phyloP scores from a whole-genome alignment of 1,140 invertebrate genomes.

The Zophobas atratus region DNA sequence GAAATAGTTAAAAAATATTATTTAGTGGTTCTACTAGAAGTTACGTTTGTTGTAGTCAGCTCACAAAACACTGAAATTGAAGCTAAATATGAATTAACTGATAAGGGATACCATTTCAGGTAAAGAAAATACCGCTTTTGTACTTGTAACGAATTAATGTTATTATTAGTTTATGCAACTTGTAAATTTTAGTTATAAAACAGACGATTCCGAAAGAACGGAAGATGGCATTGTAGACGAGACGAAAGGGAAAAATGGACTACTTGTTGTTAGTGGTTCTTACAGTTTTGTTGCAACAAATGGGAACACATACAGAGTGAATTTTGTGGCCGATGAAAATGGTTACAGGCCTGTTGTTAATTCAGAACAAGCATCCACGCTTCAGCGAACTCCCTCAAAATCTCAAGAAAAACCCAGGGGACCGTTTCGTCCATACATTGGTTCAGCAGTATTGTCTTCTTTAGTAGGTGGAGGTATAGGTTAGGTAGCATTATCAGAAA shows the following conservation, averaged over 20 bases:
- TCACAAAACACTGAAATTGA: not conserved
- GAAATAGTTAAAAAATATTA: too few species aligned
- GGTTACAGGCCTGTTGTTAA: conserved; percentile 15
- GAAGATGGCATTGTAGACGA: not conserved
- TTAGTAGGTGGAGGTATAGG: too few species aligned
- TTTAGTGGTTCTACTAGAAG: too few species aligned
- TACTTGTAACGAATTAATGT: not conserved
- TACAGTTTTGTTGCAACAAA: conserved; percentile 25
- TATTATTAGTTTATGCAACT: not conserved
- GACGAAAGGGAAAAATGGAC: not conserved
- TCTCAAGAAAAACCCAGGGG: not conserved
- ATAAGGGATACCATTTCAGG: conserved; percentile 17
- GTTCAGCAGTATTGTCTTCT: too few species aligned
- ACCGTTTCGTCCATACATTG: too few species aligned
- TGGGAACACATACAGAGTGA: conserved; percentile 1
- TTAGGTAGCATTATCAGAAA: too few species aligned
- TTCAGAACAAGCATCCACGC: not conserved
- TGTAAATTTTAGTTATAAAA: conserved; percentile 24
- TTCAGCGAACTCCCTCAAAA: not conserved
- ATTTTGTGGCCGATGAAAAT: conserved; percentile 18
- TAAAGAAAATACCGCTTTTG: not conserved
- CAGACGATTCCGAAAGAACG: not conserved
- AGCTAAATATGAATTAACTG: not conserved
- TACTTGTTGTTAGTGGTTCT: conserved; percentile 17
- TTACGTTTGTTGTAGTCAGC: not conserved